Conservation (phyloP, 2,797 vertebrate species). For the Sitta carolinensis region DNA sequence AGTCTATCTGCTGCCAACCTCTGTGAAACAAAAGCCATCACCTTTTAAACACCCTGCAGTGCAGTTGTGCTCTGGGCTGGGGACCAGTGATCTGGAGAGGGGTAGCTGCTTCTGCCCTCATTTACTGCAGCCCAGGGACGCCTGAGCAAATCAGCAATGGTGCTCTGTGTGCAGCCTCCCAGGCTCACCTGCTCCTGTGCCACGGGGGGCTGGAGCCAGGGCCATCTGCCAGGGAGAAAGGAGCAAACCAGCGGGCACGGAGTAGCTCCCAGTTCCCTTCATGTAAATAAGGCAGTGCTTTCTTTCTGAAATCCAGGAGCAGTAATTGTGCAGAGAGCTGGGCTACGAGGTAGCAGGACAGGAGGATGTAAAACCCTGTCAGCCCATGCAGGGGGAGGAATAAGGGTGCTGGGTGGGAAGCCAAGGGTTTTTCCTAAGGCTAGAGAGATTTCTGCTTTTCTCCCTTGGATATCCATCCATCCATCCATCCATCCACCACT, state of each 20-base stretch:
- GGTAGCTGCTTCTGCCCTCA: background rate
- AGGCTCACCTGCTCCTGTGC: background rate
- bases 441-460: background rate
- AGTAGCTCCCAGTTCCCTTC: background rate
- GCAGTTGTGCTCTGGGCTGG: background rate
- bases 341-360: background rate
- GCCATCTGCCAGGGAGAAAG: background rate
- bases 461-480: background rate
- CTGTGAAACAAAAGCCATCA: background rate
- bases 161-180: background rate
- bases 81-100: background rate
- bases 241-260: background rate
- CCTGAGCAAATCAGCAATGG: background rate
- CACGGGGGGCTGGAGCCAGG: background rate
- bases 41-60: background rate
- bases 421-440: background rate
- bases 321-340: background rate
- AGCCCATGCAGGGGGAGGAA: accelerated
- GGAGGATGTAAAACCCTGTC: background rate
- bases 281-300: background rate
- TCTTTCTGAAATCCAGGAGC: background rate
- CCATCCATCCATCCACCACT: no score
- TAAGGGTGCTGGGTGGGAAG: background rate
- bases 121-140: background rate
- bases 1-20: background rate